Conservation (phyloP, 35 echinoderm and acorn worm species). For the Heliocidaris tuberculata region DNA sequence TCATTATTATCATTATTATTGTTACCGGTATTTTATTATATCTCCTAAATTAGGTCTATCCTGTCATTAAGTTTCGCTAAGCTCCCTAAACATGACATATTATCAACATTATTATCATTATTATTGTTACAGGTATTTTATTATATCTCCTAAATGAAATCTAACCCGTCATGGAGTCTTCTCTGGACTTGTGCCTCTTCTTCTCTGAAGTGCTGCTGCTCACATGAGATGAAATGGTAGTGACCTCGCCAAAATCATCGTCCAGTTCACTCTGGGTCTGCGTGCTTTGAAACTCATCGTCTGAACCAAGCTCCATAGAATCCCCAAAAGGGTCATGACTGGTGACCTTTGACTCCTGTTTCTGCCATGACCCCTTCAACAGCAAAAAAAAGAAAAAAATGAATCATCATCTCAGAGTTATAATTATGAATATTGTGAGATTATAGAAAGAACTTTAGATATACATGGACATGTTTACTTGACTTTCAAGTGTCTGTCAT, state of each 20-base stretch:
- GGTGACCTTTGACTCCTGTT: conserved; percentile 2
- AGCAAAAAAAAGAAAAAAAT: not conserved
- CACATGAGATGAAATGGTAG: not conserved
- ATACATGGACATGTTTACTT: no score
- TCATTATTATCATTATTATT: no score
- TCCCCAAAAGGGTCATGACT: conserved; percentile 43
- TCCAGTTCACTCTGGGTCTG: conserved; percentile 45
- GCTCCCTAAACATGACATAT: no score
- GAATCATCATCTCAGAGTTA: no score
- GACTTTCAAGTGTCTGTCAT: no score
- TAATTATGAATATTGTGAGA: no score
- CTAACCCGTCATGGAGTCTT: not conserved
- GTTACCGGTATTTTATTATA: no score
- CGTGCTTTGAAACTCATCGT: conserved; percentile 53
- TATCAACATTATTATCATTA: no score
- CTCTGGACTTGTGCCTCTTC: not conserved
- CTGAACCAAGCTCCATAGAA: conserved; percentile 28
- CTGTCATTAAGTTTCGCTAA: not conserved
- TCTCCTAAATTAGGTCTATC: not conserved
- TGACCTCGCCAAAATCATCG: conserved; percentile 38
- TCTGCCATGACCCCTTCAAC: conserved; percentile 4
- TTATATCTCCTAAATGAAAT: no score
- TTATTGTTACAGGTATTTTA: no score
- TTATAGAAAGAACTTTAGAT: no score
- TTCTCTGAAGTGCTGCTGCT: not conserved